Conservation (phyloP, 2,797 vertebrate genomes). For the Schizopygopsis malacanthus region DNA sequence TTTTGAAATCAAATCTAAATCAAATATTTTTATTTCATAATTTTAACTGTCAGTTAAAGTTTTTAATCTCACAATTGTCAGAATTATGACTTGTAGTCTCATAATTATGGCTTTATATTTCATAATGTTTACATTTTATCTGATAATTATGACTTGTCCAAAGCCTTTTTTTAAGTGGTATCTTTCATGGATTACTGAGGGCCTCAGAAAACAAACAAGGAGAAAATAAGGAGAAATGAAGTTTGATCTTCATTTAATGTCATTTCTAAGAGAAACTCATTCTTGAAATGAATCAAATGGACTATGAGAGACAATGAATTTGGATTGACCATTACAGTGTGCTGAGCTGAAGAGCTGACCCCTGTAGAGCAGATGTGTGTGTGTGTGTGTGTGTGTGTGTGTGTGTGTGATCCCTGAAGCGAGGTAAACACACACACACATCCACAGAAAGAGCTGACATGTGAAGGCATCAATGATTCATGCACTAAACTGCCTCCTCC, state of each 20-base stretch:
- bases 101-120: neutral
- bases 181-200: neutral
- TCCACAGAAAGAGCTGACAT: constrained; percentile 6
- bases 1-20: too few species aligned
- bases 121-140: neutral
- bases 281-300: neutral
- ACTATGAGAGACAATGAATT: neutral
- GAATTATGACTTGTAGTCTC: neutral
- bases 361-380: neutral
- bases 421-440: constrained; percentile 8
- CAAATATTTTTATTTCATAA: too few species aligned
- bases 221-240: neutral
- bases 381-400: neutral
- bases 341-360: neutral
- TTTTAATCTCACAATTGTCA: neutral
- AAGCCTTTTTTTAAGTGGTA: neutral
- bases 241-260: neutral
- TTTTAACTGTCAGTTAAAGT: neutral
- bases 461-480: constrained; percentile 27
- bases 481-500: neutral
- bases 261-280: neutral
- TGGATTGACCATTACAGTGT: neutral
- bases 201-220: neutral
- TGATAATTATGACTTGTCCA: neutral
- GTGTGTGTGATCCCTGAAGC: neutral